Evolutionary conservation across 1,140 invertebrate genomes (phyloP), one percentile per base, ranked within the genome.

Genomic region (Drosophila nigrodunni): DNA sequence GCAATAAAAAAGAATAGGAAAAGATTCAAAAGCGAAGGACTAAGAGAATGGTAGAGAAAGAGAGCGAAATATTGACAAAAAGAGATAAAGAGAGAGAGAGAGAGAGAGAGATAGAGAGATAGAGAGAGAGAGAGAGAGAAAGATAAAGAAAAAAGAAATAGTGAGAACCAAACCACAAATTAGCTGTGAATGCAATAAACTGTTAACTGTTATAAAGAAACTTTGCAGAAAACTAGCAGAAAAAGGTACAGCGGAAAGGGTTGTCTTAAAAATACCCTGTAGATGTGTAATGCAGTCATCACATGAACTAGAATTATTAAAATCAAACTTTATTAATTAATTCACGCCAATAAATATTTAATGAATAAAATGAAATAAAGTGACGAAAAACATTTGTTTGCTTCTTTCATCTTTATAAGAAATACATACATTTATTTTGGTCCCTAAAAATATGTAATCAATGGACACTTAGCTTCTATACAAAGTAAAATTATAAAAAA

Each of bases 161-260:
- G 30, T 8, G 15, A 11, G 15, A 13, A 57, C 9, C n/a, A 25
- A 41, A 57, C 54, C 15, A 41, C 21, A 54, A 54, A 54, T 54
- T 13, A 37, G 50, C 50, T 54, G 50, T 57, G 15, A 57, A 57
- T 52, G 25, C 60, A 52, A 52, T 52, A 64, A 43, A 54, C 13
- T 43, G 59, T 18, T 61, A 13, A 13, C 15, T 21, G 18, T 21
- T 21, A 1, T 21, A 57, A 64, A 61, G 11, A n/a, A 61, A 15
- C 15, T 37, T 15, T n/a, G 21, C 49, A 34, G 43, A 47, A 58
- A 25, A 30, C 8, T 7, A 50, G 34, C 3, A 41, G 10, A 7
- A 25, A 13, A 13, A 43, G 39, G 3, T 6, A 30, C 21, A 9
- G 21, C 7, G 2, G n/a, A 46, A 46, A 47, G 15, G 15, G 2